phyloP scores from a whole-genome alignment of 2,888 invertebrate species.

The Ditula angustiorana region DNA sequence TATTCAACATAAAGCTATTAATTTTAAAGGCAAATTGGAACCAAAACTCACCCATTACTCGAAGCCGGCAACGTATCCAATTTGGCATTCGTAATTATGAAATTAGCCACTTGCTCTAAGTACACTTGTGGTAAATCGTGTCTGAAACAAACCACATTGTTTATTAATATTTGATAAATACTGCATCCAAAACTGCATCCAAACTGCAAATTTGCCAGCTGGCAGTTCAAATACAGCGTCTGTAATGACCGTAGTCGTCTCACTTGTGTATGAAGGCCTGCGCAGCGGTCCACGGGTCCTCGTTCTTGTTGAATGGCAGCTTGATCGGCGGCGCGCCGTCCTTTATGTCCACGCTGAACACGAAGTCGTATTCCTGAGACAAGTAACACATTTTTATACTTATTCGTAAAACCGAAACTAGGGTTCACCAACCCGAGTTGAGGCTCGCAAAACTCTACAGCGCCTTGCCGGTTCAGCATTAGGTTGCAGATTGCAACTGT shows the following conservation, averaged over 20 bases:
- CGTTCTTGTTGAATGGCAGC: conserved; percentile 94
- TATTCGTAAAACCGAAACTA: too few species aligned
- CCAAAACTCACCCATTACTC: conserved; percentile 81
- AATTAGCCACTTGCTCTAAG: conserved; percentile 96
- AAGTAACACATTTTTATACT: conserved; percentile 17
- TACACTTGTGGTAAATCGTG: conserved; percentile 94
- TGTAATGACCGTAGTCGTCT: conserved; percentile 31
- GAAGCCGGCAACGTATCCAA: conserved; percentile 67
- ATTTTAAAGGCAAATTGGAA: too few species aligned
- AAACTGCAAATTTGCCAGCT: too few species aligned
- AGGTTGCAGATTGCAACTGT: too few species aligned
- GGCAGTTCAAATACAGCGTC: too few species aligned
- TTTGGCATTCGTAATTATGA: conserved; percentile 93
- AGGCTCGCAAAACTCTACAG: too few species aligned
- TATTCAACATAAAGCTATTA: too few species aligned
- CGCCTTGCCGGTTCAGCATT: too few species aligned
- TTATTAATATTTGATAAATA: background rate
- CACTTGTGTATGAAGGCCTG: conserved; percentile 94
- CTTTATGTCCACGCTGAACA: conserved; percentile 97
- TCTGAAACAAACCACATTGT: conserved; percentile 72
- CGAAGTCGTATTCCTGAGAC: conserved; percentile 94
- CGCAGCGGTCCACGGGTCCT: conserved; percentile 97
- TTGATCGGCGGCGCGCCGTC: conserved; percentile 95
- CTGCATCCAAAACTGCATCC: too few species aligned
- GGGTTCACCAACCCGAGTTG: too few species aligned